Conservation (phyloP, 2,113 vertebrate genomes). For the Pontoporia blainvillei region DNA sequence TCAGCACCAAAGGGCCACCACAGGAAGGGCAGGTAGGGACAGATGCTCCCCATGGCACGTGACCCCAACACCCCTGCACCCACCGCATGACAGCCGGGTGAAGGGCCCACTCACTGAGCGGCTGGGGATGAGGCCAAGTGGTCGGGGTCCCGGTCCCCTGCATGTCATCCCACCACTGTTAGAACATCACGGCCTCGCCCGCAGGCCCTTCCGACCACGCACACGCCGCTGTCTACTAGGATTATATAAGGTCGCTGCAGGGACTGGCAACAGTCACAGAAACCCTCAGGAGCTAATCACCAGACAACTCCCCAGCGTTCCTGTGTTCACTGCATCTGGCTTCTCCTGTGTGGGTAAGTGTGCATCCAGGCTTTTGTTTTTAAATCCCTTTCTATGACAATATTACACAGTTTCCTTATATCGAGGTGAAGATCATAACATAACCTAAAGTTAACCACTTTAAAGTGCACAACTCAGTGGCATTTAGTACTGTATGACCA, state of each 20-base stretch:
- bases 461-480: neutral
- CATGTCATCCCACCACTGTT: accelerated
- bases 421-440: accelerated
- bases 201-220: neutral
- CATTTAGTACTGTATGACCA: accelerated
- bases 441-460: neutral
- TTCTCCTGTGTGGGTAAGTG: neutral
- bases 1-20: neutral
- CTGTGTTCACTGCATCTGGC: accelerated
- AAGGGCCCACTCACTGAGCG: too few species aligned
- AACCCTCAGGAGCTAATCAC: neutral
- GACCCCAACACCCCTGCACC: neutral
- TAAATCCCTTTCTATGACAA: neutral
- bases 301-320: accelerated
- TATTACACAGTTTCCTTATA: neutral
- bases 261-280: too few species aligned
- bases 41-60: neutral
- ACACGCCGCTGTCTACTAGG: accelerated
- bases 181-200: neutral
- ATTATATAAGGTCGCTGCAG: accelerated
- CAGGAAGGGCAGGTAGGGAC: neutral
- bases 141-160: neutral
- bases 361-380: neutral
- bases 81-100: accelerated
- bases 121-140: neutral